phyloP scores from a whole-genome alignment of 1,140 invertebrate species.

The Euura saliciscinereae region DNA sequence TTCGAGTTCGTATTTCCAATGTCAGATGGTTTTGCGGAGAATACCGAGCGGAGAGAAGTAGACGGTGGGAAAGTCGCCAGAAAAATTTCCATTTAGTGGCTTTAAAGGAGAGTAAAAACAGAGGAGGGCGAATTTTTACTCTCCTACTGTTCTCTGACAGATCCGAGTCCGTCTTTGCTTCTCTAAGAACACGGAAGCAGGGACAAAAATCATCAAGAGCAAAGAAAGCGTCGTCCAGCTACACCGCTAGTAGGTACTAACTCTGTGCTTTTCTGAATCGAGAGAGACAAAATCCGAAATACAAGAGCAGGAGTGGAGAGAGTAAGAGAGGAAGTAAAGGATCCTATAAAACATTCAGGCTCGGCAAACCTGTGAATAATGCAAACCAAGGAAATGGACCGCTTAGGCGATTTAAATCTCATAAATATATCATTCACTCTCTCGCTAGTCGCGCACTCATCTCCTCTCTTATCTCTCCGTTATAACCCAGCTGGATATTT shows the following conservation, averaged over 20 bases:
- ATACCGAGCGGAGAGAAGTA: background rate
- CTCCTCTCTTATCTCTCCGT: too few species aligned
- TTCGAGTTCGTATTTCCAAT: background rate
- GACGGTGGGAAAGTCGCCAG: background rate
- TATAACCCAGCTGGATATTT: too few species aligned
- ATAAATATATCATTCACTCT: constrained; percentile 50
- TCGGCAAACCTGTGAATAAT: constrained; percentile 53
- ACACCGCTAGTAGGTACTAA: constrained; percentile 14
- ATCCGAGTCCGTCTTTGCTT: background rate
- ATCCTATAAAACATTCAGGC: constrained; percentile 51
- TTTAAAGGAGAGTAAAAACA: background rate
- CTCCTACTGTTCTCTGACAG: too few species aligned
- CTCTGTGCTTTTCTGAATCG: background rate
- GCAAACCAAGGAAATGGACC: constrained; percentile 54
- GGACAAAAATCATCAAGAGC: background rate
- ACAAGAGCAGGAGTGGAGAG: background rate
- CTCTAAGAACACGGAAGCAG: background rate
- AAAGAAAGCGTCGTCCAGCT: background rate
- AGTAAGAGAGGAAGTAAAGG: background rate
- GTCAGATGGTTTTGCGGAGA: background rate
- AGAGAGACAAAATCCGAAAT: constrained; percentile 10
- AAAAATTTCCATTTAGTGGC: background rate
- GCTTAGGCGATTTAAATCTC: constrained; percentile 59
- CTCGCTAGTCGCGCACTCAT: background rate
- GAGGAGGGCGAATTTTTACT: too few species aligned